These are phyloP conservation scores for Rhinella marina DNA, from an alignment of 2,797 vertebrate genomes.

Conservation along the genomic window DNA sequence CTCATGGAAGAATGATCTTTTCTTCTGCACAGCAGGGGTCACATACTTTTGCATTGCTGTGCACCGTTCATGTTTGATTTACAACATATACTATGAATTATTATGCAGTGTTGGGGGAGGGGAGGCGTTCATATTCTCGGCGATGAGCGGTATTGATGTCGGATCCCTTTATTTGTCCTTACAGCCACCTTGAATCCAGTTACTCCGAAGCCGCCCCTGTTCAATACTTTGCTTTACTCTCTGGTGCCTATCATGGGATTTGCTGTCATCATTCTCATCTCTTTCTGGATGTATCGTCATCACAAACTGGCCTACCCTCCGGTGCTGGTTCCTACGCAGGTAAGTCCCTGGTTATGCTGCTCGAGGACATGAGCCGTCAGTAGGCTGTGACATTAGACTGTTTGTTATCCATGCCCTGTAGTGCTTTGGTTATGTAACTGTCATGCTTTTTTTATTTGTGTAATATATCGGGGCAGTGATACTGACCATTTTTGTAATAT, in stretches of 20 bases:
- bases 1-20: too few species aligned
- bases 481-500: too few species aligned
- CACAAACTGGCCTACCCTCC: slow-evolving; percentile 98
- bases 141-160: not conserved
- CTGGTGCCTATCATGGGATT: slow-evolving; percentile 95
- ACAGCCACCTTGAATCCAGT: slow-evolving; percentile 94
- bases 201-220: slow-evolving; percentile 87
- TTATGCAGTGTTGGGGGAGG: not conserved
- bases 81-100: not conserved
- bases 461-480: too few species aligned
- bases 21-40: too few species aligned
- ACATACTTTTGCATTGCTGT: not conserved
- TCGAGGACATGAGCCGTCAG: not conserved
- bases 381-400: not conserved
- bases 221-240: slow-evolving; percentile 94
- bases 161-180: not conserved
- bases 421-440: not conserved
- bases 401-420: not conserved
- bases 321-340: slow-evolving; percentile 96
- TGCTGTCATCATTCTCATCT: slow-evolving; percentile 90
- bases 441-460: too few species aligned
- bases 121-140: not conserved
- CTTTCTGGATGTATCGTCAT: slow-evolving; percentile 98
- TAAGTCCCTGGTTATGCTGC: slow-evolving; percentile 72
- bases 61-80: too few species aligned